Evolutionary conservation across 2,797 vertebrate species (phyloP), one percentile per base, ranked within the genome.

Genomic region (Cirrhinus molitorella): DNA sequence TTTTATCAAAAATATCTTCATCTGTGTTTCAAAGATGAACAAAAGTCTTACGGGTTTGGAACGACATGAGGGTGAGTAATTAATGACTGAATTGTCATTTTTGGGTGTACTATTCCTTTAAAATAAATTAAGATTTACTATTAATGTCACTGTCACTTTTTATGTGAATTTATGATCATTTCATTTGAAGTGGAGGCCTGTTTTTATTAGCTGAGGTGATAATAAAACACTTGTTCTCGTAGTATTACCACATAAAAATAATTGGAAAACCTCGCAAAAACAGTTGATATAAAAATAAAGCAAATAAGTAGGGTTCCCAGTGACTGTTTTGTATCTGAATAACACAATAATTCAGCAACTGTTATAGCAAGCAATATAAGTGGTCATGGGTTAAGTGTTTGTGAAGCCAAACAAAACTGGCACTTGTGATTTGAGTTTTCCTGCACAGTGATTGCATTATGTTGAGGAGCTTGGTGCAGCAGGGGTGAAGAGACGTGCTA

Each of bases 331-430:
- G 14, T 40, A 85, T 85, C 49, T 66, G 63, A 85, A 76, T 85
- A 66, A 12, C 21, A 83, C 31, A 73, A 81, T 73, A 73, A 61
- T 55, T 78, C 57, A 34, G 14, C 21, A 57, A 57, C 73, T 0
- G 59, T 83, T 67, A 78, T 45, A 82, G 65, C 40, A 78, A 4
- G 37, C 34, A n/a, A 67, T 87, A 57, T 45, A 78, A 63, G 74
- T 63, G 73, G 19, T 14, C 25, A 70, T 70, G 40, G 79, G 72
- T 77, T 68, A 81, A 86, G 79, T 75, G 87, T 80, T 79, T 82
- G 79, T 82, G 75, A 49, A 82, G 81, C 66, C 40, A 65, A 83
- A 86, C 80, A 88, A 88, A 86, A 80, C 76, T 73, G 45, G 51
- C 76, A 53, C 83, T 86, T 85, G 37, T 61, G 83, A 78, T 86